A percentile compares a stretch with the other conserved stretches of the same genome.
Conservation (phyloP, 2,797 vertebrate species). For the Craterocephalus amniculus region DNA sequence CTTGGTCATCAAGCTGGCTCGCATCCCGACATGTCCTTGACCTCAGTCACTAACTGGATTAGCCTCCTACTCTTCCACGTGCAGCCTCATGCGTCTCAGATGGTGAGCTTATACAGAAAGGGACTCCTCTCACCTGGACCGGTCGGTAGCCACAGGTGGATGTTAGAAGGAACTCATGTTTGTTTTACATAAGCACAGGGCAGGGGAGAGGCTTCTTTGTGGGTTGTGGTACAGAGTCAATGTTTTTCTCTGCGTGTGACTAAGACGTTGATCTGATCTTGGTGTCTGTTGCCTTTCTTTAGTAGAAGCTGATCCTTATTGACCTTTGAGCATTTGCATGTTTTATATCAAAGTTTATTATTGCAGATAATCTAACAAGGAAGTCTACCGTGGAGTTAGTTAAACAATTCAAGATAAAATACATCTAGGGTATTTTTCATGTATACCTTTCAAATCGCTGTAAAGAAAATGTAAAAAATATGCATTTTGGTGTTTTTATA, state of each 20-base stretch:
- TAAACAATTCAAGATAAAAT: neutral
- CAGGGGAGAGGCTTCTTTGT: conserved; percentile 13
- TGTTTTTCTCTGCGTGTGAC: neutral
- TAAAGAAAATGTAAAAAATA: neutral
- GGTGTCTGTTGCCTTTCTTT: conserved; percentile 22
- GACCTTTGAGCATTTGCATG: neutral
- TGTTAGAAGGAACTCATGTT: conserved; percentile 14
- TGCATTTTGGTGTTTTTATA: neutral
- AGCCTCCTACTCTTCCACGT: conserved; percentile 71
- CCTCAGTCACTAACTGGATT: conserved; percentile 81
- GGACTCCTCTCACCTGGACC: conserved; percentile 20
- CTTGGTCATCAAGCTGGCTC: conserved; percentile 54
- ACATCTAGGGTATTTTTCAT: neutral
- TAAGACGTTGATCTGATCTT: conserved; percentile 27
- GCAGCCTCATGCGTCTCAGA: conserved; percentile 62
- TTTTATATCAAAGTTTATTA: neutral
- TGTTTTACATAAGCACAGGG: conserved; percentile 10
- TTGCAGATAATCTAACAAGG: neutral
- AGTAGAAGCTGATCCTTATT: conserved; percentile 15
- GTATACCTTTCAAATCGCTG: neutral
- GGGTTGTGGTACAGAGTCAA: conserved; percentile 50
- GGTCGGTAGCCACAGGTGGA: conserved; percentile 31
- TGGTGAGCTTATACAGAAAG: conserved; percentile 56
- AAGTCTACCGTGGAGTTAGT: neutral
- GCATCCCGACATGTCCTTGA: conserved; percentile 74